Percentiles rank a stretch among this genome's conserved stretches.
Conservation (phyloP, 2,113 vertebrate genomes). For the Telmatochromis brachygnathus region DNA sequence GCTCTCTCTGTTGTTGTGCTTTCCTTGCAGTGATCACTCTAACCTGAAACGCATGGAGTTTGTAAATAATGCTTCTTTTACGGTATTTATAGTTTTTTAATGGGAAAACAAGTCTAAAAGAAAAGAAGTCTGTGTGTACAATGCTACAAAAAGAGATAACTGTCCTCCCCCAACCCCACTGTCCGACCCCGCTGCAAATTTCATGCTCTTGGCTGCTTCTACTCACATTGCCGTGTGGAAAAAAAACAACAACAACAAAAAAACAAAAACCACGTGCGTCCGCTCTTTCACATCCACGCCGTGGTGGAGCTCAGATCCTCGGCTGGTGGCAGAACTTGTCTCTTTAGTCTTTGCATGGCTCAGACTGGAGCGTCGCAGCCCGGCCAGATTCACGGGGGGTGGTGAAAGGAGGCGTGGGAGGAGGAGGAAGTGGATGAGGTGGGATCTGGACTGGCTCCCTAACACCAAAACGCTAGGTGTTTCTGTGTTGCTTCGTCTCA, state of each 20-base stretch:
- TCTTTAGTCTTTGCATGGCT: conserved; percentile 74
- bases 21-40: conserved; percentile 96
- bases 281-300: conserved; percentile 42
- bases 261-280: background rate
- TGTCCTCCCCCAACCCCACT: conserved; percentile 6
- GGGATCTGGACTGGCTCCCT: conserved; percentile 65
- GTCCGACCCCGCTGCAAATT: conserved; percentile 38
- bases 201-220: conserved; percentile 81
- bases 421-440: conserved; percentile 24
- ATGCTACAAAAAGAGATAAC: conserved; percentile 58
- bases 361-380: conserved; percentile 77
- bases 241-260: background rate
- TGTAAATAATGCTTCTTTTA: conserved; percentile 92
- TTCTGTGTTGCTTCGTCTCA: conserved; percentile 61
- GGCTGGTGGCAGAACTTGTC: conserved; percentile 45
- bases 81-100: conserved; percentile 94
- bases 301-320: conserved; percentile 49
- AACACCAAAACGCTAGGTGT: conserved; percentile 52
- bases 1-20: conserved; percentile 49
- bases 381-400: conserved; percentile 61
- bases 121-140: conserved; percentile 62
- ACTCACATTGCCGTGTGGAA: conserved; percentile 58
- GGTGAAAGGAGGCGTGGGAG: background rate
- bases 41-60: conserved; percentile 95
- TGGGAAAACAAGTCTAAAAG: conserved; percentile 48